These are phyloP conservation scores for Xestia ashworthii DNA, from an alignment of 2,888 invertebrate species.

Conservation along the genomic window DNA sequence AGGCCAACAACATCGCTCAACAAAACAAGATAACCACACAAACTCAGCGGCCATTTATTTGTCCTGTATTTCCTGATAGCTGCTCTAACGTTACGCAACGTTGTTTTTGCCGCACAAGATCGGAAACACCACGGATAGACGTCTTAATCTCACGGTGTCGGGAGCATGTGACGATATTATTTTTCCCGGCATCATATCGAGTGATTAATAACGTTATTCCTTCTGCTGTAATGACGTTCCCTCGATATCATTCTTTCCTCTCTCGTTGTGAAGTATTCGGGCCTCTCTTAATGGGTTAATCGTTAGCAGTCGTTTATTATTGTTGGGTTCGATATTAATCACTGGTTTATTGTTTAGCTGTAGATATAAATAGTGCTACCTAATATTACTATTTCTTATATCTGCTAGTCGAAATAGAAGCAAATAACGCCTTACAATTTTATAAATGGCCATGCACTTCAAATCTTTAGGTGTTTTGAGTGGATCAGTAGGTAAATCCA, in stretches of 20 bases:
- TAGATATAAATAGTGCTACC: conserved; percentile 1
- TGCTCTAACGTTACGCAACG: conserved; percentile 59
- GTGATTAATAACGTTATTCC: conserved; percentile 89
- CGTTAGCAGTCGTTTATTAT: conserved; percentile 59
- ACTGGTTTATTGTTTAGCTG: conserved; percentile 45
- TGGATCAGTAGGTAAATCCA: neutral
- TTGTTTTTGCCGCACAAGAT: conserved; percentile 70
- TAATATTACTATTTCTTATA: conserved; percentile 7
- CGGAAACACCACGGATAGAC: conserved; percentile 77
- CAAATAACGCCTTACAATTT: neutral
- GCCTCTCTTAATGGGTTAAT: conserved; percentile 78
- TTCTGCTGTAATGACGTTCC: conserved; percentile 81
- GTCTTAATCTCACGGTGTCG: conserved; percentile 89
- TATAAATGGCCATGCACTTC: neutral
- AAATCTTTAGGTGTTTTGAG: neutral
- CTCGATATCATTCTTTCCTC: conserved; percentile 75
- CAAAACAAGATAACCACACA: conserved; percentile 20
- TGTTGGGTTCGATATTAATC: conserved; percentile 48
- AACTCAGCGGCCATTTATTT: conserved; percentile 47
- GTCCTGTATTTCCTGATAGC: conserved; percentile 51
- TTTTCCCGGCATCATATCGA: conserved; percentile 86
- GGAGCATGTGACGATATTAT: conserved; percentile 89
- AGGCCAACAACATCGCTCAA: neutral
- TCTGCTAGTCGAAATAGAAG: neutral
- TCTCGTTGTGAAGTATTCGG: conserved; percentile 74